Evolutionary conservation across 2,797 vertebrate species (phyloP).

Genomic region (Lagorchestes hirsutus): DNA sequence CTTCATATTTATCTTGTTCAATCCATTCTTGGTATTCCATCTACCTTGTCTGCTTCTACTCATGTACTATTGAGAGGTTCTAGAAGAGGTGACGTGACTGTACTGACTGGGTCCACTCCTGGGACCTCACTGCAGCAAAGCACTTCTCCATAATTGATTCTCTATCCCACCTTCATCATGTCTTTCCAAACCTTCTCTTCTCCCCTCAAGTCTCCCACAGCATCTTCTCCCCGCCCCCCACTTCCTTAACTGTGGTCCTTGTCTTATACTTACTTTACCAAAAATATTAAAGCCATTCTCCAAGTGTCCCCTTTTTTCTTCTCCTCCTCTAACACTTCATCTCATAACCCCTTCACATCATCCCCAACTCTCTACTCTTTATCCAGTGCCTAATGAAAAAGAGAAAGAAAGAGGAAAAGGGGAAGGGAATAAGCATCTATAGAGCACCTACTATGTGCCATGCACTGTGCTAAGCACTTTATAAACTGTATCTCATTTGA

Average conservation of each 20-base stretch:
- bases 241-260: background rate
- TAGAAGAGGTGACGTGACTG: background rate
- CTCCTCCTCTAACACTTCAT: background rate
- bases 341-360: background rate
- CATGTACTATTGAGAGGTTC: background rate
- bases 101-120: background rate
- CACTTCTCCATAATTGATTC: background rate
- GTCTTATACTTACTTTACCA: background rate
- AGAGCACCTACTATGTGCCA: background rate
- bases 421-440: background rate
- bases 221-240: background rate
- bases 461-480: background rate
- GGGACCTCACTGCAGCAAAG: background rate
- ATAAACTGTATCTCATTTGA: background rate
- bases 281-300: background rate
- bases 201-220: background rate
- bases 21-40: conserved; percentile 30
- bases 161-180: background rate
- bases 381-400: background rate
- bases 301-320: background rate
- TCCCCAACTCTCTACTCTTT: background rate
- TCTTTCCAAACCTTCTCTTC: background rate
- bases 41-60: conserved; percentile 17
- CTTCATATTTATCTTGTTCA: conserved; percentile 22
- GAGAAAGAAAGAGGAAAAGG: background rate